A percentile compares a stretch with the other conserved stretches of the same genome.
These are phyloP conservation scores for Sebastes kiyomatsui DNA, from an alignment of 2,797 vertebrate species.

Conservation along the genomic window DNA sequence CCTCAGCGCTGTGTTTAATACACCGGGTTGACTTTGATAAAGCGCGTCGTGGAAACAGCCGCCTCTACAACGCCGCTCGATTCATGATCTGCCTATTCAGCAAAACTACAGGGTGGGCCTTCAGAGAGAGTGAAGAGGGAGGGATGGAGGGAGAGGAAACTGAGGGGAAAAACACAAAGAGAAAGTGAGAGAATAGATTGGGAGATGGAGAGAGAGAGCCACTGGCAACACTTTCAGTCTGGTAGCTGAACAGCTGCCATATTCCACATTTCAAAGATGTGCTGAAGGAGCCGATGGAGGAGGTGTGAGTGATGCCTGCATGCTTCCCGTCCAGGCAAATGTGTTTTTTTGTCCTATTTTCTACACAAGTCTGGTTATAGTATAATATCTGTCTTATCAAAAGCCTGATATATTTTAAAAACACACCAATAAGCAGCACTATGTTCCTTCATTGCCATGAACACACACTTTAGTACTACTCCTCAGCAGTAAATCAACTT, in stretches of 20 bases:
- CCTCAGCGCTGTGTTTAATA: conserved; percentile 66
- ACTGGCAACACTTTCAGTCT: not conserved
- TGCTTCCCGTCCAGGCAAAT: not conserved
- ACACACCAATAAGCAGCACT: not conserved
- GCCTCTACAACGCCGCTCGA: conserved; percentile 57
- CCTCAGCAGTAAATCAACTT: not conserved
- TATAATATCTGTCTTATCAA: not conserved
- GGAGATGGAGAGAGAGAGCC: not conserved
- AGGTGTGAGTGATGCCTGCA: not conserved
- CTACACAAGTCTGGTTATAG: not conserved
- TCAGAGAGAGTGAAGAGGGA: conserved; percentile 17
- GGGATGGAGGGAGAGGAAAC: not conserved
- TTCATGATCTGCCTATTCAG: conserved; percentile 75
- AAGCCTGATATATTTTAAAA: not conserved
- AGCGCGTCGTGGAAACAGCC: conserved; percentile 52
- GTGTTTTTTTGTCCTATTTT: too few species aligned
- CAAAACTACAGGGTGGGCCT: conserved; percentile 56
- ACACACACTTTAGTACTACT: not conserved
- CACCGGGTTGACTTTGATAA: conserved; percentile 75
- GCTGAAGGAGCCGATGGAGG: not conserved
- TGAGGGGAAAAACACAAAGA: not conserved
- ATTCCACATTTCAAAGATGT: conserved; percentile 8
- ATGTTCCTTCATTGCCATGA: not conserved
- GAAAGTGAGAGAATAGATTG: not conserved
- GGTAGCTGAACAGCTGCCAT: not conserved